These are phyloP conservation scores for Eremobia ochroleuca DNA, from an alignment of 2,888 invertebrate species.

Conservation along the genomic window DNA sequence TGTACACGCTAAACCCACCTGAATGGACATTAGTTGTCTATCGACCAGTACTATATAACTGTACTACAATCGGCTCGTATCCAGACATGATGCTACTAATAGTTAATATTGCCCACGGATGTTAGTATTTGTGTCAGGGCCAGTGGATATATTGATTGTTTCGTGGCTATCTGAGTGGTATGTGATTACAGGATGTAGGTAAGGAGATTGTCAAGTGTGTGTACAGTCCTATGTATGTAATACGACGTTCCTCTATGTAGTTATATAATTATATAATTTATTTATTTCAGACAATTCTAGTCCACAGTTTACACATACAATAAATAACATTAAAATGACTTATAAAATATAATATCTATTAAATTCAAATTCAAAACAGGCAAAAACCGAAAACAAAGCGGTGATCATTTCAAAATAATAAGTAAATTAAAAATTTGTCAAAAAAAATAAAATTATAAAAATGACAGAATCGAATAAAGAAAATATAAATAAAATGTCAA, in stretches of 20 bases:
- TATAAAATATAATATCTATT: too few species aligned
- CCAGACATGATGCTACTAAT: not conserved
- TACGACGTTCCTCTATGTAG: not conserved
- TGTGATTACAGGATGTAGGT: not conserved
- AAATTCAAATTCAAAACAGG: too few species aligned
- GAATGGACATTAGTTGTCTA: conserved; percentile 43
- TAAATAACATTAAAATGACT: too few species aligned
- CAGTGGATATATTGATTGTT: conserved; percentile 38
- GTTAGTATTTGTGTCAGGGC: conserved; percentile 45
- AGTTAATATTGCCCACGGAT: conserved; percentile 1
- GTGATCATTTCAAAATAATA: too few species aligned
- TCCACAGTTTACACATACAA: too few species aligned
- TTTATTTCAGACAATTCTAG: too few species aligned
- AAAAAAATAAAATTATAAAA: too few species aligned
- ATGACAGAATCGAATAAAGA: too few species aligned
- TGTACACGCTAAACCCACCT: conserved; percentile 7
- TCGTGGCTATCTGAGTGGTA: not conserved
- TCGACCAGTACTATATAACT: conserved; percentile 22
- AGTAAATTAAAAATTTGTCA: too few species aligned
- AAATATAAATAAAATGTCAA: too few species aligned
- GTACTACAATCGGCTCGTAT: not conserved
- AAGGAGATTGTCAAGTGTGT: not conserved
- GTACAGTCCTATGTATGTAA: not conserved
- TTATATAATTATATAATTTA: too few species aligned
- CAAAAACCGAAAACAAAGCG: too few species aligned